These are phyloP conservation scores for Galagoides demidoff DNA, from an alignment of 2,797 vertebrate genomes.

Conservation along the genomic window DNA sequence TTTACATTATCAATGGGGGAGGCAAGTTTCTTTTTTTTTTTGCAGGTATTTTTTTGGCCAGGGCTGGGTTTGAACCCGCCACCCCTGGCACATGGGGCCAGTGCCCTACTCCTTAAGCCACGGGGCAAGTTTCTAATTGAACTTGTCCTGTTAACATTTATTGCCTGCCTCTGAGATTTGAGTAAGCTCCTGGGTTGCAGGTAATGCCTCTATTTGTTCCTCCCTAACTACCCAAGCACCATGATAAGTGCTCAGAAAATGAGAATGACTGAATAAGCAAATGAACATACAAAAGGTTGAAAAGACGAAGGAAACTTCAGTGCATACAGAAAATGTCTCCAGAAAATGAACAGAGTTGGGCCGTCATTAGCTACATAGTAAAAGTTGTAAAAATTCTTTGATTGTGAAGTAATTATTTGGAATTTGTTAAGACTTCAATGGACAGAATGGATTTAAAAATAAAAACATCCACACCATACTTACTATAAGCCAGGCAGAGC, in stretches of 20 bases:
- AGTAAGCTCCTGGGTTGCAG: background rate
- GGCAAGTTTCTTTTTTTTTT: no score
- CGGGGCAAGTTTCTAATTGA: background rate
- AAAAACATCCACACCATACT: conserved; percentile 18
- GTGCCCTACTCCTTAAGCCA: no score
- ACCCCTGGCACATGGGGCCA: no score
- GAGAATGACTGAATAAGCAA: background rate
- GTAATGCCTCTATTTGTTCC: conserved; percentile 37
- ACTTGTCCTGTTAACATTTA: background rate
- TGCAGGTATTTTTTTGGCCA: no score
- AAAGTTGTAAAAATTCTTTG: background rate
- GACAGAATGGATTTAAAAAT: conserved; percentile 52
- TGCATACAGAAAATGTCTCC: background rate
- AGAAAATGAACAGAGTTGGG: conserved; percentile 20
- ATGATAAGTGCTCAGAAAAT: conserved; percentile 34
- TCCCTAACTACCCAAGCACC: background rate
- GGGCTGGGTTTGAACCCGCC: no score
- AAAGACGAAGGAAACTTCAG: conserved; percentile 26
- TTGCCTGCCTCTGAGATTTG: background rate
- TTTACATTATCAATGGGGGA: background rate
- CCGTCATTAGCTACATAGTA: background rate
- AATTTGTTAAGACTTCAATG: conserved; percentile 35
- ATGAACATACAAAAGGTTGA: background rate
- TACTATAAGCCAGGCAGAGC: background rate
- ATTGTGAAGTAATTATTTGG: conserved; percentile 21